Evolutionary conservation across 1,140 invertebrate species (phyloP).

Genomic region (Rhagoletis zephyria): DNA sequence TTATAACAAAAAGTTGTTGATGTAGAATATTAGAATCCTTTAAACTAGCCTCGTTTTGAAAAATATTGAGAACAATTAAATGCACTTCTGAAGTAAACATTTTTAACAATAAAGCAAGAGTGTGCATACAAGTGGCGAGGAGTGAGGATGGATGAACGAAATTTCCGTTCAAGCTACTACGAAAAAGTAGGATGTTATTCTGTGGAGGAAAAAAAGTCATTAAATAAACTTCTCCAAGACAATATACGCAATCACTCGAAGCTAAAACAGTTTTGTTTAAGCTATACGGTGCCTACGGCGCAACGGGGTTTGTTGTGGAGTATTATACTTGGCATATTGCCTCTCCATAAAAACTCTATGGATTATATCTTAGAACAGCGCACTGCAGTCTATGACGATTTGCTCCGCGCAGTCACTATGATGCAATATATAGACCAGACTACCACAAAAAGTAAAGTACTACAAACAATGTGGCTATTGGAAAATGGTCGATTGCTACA

Average conservation of each 20-base stretch:
- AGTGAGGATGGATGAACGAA: conserved; percentile 79
- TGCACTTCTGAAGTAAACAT: too few species aligned
- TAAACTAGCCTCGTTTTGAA: too few species aligned
- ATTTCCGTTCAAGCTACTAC: conserved; percentile 92
- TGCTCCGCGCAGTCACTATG: conserved; percentile 81
- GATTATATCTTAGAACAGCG: conserved; percentile 83
- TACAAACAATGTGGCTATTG: conserved; percentile 85
- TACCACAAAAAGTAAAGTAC: conserved; percentile 77
- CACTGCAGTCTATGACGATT: conserved; percentile 82
- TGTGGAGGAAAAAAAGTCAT: conserved; percentile 92
- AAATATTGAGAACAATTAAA: too few species aligned
- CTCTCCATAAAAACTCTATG: conserved; percentile 82
- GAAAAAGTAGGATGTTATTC: conserved; percentile 87
- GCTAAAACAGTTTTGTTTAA: conserved; percentile 86
- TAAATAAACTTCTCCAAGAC: conserved; percentile 92
- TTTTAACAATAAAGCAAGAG: too few species aligned
- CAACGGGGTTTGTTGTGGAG: conserved; percentile 90
- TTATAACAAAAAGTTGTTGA: too few species aligned
- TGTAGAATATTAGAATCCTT: too few species aligned
- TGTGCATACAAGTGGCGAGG: too few species aligned
- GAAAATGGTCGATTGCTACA: conserved; percentile 79
- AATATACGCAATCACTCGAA: conserved; percentile 87
- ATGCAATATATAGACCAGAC: conserved; percentile 76
- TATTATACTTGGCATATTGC: conserved; percentile 80
- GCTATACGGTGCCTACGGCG: conserved; percentile 86